A percentile compares a stretch with the other conserved stretches of the same genome.
phyloP scores from a whole-genome alignment of 2,797 vertebrate genomes.

The Hypotaenidia philippensis region DNA sequence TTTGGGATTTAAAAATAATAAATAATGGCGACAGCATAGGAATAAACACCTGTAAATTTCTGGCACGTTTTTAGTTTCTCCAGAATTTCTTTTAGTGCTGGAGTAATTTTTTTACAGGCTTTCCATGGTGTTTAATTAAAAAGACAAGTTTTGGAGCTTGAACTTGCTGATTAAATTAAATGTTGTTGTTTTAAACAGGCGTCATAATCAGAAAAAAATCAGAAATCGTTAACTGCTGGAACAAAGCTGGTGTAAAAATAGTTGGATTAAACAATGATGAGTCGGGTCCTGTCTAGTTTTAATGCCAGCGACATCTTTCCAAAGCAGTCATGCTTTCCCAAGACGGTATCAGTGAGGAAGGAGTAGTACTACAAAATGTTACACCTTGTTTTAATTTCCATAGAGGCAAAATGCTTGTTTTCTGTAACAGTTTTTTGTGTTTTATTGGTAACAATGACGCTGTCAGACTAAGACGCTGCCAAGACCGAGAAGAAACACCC shows the following conservation, averaged over 20 bases:
- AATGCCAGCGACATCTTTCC: not conserved
- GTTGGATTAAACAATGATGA: not conserved
- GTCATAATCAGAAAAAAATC: not conserved
- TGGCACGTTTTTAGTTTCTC: not conserved
- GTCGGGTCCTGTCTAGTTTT: not conserved
- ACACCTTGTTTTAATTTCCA: not conserved
- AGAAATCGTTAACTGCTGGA: not conserved
- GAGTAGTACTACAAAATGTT: not conserved
- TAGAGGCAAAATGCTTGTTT: not conserved
- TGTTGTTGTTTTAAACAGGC: not conserved
- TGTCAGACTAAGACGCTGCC: not conserved
- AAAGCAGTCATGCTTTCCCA: not conserved
- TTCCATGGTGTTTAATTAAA: conserved; percentile 20
- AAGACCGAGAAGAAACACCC: not conserved
- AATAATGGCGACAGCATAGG: not conserved
- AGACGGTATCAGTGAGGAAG: not conserved
- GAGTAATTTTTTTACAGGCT: not conserved
- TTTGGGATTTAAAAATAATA: not conserved
- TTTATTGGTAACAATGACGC: not conserved
- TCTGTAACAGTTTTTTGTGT: not conserved
- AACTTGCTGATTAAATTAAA: conserved; percentile 36
- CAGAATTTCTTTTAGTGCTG: not conserved
- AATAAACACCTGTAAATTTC: not conserved
- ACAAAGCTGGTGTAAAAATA: not conserved
- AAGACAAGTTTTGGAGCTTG: conserved; percentile 2